These are phyloP conservation scores for Corythaixoides concolor DNA, from an alignment of 2,113 vertebrate species.

Conservation along the genomic window DNA sequence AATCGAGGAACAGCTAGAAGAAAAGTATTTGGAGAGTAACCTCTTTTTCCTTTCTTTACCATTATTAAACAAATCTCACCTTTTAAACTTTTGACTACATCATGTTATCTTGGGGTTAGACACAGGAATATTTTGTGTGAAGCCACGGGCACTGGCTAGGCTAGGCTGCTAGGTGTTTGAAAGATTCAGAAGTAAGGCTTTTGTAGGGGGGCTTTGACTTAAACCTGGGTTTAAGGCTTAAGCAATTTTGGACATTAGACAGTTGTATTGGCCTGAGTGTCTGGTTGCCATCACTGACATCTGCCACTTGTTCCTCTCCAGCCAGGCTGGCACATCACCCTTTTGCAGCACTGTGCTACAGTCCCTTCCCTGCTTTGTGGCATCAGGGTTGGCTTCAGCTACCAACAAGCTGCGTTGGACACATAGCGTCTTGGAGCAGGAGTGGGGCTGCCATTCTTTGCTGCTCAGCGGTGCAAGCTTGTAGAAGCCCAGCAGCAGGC, in stretches of 20 bases:
- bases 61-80: not conserved
- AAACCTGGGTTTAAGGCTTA: not conserved
- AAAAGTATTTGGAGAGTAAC: not conserved
- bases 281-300: not conserved
- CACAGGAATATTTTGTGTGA: not conserved
- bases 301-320: not conserved
- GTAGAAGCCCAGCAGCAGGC: not conserved
- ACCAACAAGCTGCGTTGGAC: not conserved
- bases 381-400: not conserved
- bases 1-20: not conserved
- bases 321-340: not conserved
- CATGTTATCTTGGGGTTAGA: not conserved
- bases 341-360: not conserved
- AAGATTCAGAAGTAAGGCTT: not conserved
- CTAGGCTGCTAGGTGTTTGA: not conserved
- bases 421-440: not conserved
- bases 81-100: not conserved
- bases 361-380: not conserved
- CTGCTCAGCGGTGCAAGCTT: not conserved
- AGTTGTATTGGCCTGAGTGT: not conserved
- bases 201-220: not conserved
- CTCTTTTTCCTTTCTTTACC: not conserved
- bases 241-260: not conserved
- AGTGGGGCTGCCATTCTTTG: not conserved
- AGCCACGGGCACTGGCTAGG: accelerated